Conservation (phyloP, 2,113 vertebrate genomes). For the Gavia stellata region DNA sequence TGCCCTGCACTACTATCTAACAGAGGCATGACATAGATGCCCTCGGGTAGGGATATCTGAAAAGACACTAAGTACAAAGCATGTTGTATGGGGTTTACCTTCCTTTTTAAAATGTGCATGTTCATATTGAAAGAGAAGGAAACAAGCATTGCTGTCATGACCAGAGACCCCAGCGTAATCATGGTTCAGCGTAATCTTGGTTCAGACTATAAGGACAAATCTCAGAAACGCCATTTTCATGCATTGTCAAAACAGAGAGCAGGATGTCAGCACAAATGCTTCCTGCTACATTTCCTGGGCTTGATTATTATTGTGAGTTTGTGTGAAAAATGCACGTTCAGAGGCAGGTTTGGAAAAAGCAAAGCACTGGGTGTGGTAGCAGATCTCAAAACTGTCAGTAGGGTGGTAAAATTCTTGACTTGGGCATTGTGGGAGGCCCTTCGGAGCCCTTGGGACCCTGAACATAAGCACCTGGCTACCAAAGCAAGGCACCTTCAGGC, state of each 20-base stretch:
- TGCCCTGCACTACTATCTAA: not conserved
- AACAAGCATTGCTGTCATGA: not conserved
- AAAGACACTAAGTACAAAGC: not conserved
- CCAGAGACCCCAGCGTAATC: not conserved
- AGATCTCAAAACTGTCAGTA: not conserved
- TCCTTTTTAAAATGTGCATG: not conserved
- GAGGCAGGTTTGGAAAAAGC: not conserved
- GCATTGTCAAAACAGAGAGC: not conserved
- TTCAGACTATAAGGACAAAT: not conserved
- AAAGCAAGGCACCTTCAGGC: not conserved
- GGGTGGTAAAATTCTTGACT: not conserved
- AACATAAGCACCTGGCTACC: not conserved
- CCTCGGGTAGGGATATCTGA: not conserved
- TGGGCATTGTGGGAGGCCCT: not conserved
- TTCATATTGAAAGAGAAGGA: not conserved
- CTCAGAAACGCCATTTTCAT: not conserved
- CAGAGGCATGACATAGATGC: fast-evolving
- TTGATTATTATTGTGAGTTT: not conserved
- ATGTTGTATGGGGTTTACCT: not conserved
- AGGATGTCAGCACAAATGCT: not conserved
- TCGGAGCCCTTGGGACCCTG: not conserved
- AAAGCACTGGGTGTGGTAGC: not conserved
- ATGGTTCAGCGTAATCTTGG: not conserved
- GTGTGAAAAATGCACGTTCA: not conserved
- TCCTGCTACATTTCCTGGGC: not conserved